A percentile compares a stretch with the other conserved stretches of the same genome.
Evolutionary conservation across 1,140 invertebrate species (phyloP).

Genomic region (Drosophila kurseongensis): DNA sequence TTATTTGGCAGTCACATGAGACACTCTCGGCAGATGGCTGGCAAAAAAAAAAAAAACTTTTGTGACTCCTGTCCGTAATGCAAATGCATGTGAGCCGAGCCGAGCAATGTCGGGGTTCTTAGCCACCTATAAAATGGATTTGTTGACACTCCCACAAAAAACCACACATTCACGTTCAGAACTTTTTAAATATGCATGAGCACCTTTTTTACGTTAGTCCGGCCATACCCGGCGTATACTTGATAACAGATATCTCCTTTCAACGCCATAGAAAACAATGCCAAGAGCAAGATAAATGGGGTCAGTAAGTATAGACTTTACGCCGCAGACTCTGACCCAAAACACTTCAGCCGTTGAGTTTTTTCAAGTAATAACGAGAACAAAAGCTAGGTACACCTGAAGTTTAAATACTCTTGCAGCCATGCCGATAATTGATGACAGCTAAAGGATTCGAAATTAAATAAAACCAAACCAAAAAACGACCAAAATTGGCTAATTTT

Average conservation of each 20-base stretch:
- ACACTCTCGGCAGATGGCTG: conserved; percentile 35
- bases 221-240: conserved; percentile 60
- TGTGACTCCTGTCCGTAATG: conserved; percentile 47
- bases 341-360: background rate
- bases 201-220: conserved; percentile 52
- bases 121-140: conserved; percentile 63
- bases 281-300: conserved; percentile 16
- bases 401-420: too few relatives aligned
- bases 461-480: too few relatives aligned
- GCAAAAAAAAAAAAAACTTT: conserved; percentile 37
- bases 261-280: conserved; percentile 51
- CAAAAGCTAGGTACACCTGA: too few relatives aligned
- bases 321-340: conserved; percentile 1
- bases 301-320: conserved; percentile 1
- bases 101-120: conserved; percentile 30
- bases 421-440: too few relatives aligned
- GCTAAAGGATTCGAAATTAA: too few relatives aligned
- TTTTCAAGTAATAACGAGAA: background rate
- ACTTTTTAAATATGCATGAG: conserved; percentile 79
- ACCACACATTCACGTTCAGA: conserved; percentile 12
- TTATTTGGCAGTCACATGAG: conserved; percentile 59
- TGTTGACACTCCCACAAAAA: conserved; percentile 46
- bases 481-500: too few relatives aligned
- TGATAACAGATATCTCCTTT: conserved; percentile 72
- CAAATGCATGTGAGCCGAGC: conserved; percentile 40